phyloP scores from a whole-genome alignment of 2,113 vertebrate species.

The Oplegnathus fasciatus region DNA sequence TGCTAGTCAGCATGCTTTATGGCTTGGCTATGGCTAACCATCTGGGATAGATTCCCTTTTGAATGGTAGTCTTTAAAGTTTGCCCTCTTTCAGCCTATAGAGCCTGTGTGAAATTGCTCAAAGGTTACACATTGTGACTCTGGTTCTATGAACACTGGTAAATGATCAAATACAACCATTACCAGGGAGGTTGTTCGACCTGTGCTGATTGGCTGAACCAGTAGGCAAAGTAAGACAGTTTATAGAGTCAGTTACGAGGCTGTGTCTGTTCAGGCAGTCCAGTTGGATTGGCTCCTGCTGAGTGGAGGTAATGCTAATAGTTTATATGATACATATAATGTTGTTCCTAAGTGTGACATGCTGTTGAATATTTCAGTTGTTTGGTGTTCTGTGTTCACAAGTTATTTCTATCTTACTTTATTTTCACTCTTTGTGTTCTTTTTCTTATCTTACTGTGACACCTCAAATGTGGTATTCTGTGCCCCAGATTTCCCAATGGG shows the following conservation, averaged over 20 bases:
- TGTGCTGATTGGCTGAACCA: background rate
- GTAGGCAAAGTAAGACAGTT: background rate
- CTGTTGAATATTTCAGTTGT: background rate
- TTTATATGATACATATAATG: background rate
- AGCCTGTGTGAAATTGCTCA: background rate
- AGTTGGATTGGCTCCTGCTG: background rate
- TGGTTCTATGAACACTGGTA: background rate
- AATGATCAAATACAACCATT: background rate
- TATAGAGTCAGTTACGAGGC: background rate
- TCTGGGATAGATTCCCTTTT: too few species aligned
- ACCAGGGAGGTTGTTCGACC: background rate
- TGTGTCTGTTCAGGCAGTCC: background rate
- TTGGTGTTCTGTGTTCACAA: background rate
- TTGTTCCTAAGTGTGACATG: background rate
- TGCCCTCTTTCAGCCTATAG: too few species aligned
- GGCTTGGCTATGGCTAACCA: too few species aligned
- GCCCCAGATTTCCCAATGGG: slow-evolving; percentile 48
- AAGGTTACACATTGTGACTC: background rate
- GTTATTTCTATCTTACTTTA: slow-evolving; percentile 26
- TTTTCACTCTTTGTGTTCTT: slow-evolving; percentile 12
- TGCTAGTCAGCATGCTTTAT: background rate
- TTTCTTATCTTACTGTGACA: slow-evolving; percentile 21
- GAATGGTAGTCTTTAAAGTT: too few species aligned
- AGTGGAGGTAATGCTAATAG: background rate
- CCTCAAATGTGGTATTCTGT: slow-evolving; percentile 18